These are phyloP conservation scores for Telenomus remus DNA, from an alignment of 1,140 invertebrate species.

Conservation along the genomic window DNA sequence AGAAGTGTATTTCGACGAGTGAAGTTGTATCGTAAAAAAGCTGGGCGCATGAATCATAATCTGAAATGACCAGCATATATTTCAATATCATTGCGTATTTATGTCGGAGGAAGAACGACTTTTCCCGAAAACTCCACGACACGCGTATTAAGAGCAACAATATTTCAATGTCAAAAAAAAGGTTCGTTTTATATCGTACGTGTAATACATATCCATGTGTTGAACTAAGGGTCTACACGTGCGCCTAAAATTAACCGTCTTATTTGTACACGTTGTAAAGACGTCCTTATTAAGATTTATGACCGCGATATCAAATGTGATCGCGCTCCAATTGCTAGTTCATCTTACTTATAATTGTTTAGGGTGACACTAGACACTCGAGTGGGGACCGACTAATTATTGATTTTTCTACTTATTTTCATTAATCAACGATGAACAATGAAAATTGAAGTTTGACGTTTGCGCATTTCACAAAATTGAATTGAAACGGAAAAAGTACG, in stretches of 20 bases:
- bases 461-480: too few relatives aligned
- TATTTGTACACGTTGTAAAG: conserved; percentile 12
- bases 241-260: conserved; percentile 29
- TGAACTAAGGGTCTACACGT: conserved; percentile 17
- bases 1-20: not conserved
- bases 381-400: not conserved
- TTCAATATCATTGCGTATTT: conserved; percentile 52
- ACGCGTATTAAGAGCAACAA: conserved; percentile 38
- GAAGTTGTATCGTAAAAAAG: conserved; percentile 6
- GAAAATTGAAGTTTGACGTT: too few relatives aligned
- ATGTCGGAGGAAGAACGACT: conserved; percentile 33
- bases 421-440: too few relatives aligned
- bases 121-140: conserved; percentile 35
- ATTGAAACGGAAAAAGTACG: not conserved
- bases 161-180: conserved; percentile 45
- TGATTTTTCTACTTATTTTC: too few relatives aligned
- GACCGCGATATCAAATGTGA: conserved; percentile 7
- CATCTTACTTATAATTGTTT: conserved; percentile 1
- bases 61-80: conserved; percentile 41
- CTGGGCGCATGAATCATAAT: conserved; percentile 32
- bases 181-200: conserved; percentile 29
- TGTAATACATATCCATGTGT: conserved; percentile 6
- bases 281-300: conserved; percentile 36
- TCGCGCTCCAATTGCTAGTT: conserved; percentile 9
- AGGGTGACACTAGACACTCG: not conserved